Percentiles rank a stretch among this genome's conserved stretches.
Evolutionary conservation across 1,140 invertebrate species (phyloP).

Genomic region (Diprion similis): DNA sequence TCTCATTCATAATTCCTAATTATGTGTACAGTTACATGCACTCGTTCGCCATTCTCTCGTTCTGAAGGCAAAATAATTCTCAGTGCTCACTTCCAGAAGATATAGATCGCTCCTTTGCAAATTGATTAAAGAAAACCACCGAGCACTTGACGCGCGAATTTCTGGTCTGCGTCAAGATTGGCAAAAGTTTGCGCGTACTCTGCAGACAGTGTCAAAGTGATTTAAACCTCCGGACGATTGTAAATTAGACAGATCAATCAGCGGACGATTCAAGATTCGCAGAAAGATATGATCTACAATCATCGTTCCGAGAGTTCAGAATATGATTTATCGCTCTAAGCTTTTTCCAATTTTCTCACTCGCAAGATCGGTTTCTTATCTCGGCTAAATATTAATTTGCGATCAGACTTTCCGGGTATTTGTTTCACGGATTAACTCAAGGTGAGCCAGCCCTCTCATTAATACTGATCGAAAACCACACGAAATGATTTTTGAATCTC

Average conservation of each 20-base stretch:
- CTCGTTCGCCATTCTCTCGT: no score
- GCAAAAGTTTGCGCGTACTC: neutral
- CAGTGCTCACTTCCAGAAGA: no score
- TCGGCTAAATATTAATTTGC: neutral
- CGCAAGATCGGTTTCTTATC: slow-evolving; percentile 1
- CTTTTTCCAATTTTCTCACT: neutral
- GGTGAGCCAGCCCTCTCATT: neutral
- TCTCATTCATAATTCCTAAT: no score
- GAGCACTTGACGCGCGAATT: no score
- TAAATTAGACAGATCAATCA: neutral
- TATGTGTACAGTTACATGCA: no score
- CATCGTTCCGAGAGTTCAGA: neutral
- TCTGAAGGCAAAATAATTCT: no score
- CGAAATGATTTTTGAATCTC: no score
- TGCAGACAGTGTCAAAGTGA: neutral
- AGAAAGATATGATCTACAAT: neutral
- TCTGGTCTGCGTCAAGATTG: neutral
- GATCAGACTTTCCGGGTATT: neutral
- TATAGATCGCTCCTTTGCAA: no score
- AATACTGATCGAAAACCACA: neutral
- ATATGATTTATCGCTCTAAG: neutral
- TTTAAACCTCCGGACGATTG: neutral
- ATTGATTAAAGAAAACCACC: no score
- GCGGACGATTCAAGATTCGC: neutral
- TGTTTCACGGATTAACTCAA: neutral